A percentile compares a stretch with the other conserved stretches of the same genome.
Evolutionary conservation across 2,797 vertebrate species (phyloP).

Genomic region (Acrossocheilus wenchowensis): DNA sequence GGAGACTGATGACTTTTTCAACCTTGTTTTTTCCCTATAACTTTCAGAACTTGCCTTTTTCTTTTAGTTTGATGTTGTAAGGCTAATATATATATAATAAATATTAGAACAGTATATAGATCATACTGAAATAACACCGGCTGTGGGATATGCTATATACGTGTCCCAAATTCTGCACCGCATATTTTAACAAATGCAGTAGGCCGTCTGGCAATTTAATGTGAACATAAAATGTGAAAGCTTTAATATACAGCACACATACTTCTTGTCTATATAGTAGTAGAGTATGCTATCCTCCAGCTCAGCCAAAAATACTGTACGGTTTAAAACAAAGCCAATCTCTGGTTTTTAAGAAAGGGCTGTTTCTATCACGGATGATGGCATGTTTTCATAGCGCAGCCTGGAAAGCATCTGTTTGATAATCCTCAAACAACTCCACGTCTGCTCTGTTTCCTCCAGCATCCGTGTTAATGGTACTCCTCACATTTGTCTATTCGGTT

Average conservation of each 20-base stretch:
- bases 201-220: too few relatives aligned
- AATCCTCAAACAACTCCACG: background rate
- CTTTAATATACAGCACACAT: background rate
- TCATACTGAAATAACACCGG: background rate
- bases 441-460: conserved; percentile 16
- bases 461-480: background rate
- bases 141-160: background rate
- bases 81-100: background rate
- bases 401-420: conserved; percentile 11
- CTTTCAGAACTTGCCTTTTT: too few relatives aligned
- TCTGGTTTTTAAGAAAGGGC: background rate
- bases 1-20: too few relatives aligned
- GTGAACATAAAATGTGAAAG: background rate
- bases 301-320: background rate
- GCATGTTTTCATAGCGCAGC: background rate
- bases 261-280: background rate
- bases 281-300: background rate
- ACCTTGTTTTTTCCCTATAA: too few relatives aligned
- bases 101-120: background rate
- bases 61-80: too few relatives aligned
- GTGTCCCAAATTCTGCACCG: background rate
- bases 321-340: background rate
- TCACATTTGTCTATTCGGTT: background rate
- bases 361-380: background rate
- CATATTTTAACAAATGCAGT: background rate